Base-by-base conservation (phyloP, 2,888 invertebrate species). In the Malacosoma neustria region DNA sequence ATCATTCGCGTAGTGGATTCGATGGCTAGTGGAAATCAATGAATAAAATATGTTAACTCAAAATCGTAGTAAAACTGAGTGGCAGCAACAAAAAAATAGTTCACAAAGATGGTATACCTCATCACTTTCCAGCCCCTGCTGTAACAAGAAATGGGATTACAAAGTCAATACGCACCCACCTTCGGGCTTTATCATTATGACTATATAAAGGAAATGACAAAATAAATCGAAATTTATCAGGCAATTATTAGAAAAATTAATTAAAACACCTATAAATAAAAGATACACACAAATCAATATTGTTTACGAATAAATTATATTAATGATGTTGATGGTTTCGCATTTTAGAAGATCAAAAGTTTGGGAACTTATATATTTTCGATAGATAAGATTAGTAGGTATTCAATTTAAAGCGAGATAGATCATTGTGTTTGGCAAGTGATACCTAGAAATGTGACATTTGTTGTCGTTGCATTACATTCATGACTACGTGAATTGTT, bases 81-180 rank as follows among this genome's bases (percentile, higher is more conserved):
- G 81, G 84, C 84, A 81, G 82, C 82, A 84, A 85, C 85, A 80
- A 72, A 84, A 85, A 81, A 81, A 72, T 75, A 84, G 80, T 80
- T 82, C 77, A 79, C 77, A 84, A 84, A 86, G 76, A 84, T 84
- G 84, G 81, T 88, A 87, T 91, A 94, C 93, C 93, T 94, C 93
- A 89, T 94, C 93, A 90, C 92, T 93, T 91, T 93, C 93, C 93
- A 93, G 92, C 93, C 93, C 93, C 92, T 93, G 93, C 93, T 94
- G 91, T 89, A 90, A 89, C 90, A 91, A 89, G 85, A 85, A 85
- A 85, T 73, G 73, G 72, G 77, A 85, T 82, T 75, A 84, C 80
- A 84, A 75, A 76, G 81, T 85, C 84, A 84, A 81, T 85, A 84
- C 72, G 82, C 85, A 85, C 85, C 85, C 85, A 82, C 82, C 82